Evolutionary conservation across 2,888 invertebrate genomes (phyloP), one percentile per base, ranked within the genome.

Genomic region (Drosophila affinis): DNA sequence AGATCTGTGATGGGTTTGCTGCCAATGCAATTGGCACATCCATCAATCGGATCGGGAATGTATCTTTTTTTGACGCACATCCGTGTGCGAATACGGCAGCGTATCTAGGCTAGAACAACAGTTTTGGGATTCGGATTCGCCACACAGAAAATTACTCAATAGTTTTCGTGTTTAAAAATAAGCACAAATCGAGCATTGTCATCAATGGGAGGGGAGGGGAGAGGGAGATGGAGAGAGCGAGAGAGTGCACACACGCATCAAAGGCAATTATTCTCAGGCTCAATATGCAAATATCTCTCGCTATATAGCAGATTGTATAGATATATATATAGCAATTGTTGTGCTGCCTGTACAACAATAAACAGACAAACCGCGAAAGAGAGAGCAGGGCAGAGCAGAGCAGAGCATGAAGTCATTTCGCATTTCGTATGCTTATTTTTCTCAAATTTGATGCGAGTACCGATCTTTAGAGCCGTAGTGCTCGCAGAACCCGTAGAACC

Each of bases 351-450:
- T 67, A 71, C 74, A 79, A 84, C 79, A 87, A 83, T 87, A 87
- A 87, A 78, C 82, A 81, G 75, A 32, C 53, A 69, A 53, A 53
- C 34, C 21, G 68, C 58, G 61, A 69, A 54, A 32, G 54, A 61
- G 67, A 57, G 74, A 55, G 51, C 39, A 39, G 14, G 14, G 14
- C 39, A 45, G 72, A 65, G 80, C 53, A 39, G 39, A 14, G 39
- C 39, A 45, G 68, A 65, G 80, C 64, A 85, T 85, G 85, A 85
- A 88, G 88, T 85, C 85, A 85, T 85, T 81, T 77, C 77, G 79
- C 79, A 78, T 34, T 34, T 34, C 32, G 34, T 34, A 34, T 34
- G 34, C 12, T 34, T 34, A 81, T 55, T 47, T 65, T 68, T n/a
- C 53, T 60, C 49, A 68, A 53, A 62, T 71, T 54, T 62, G n/a